These are phyloP conservation scores for Agrochola lychnidis DNA, from an alignment of 2,888 invertebrate species.

Conservation along the genomic window DNA sequence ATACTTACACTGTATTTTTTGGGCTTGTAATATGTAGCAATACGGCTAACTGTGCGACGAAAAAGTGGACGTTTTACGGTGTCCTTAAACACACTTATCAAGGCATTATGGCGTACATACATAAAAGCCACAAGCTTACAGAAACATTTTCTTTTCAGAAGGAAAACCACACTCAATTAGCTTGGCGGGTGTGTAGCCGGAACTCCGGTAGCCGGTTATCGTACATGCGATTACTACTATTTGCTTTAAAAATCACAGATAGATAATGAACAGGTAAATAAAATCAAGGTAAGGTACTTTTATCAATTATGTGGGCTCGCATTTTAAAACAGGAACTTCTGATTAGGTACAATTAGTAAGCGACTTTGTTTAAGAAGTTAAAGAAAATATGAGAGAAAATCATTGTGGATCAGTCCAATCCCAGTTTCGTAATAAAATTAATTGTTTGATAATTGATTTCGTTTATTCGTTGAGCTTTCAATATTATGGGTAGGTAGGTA, in stretches of 20 bases:
- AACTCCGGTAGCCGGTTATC: slow-evolving; percentile 26
- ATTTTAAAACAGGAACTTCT: not conserved
- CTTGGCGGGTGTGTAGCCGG: too few species aligned
- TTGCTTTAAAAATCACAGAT: slow-evolving; percentile 25
- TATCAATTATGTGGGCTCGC: not conserved
- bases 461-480: too few species aligned
- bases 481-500: too few species aligned
- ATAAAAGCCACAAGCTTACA: not conserved
- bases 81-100: too few species aligned
- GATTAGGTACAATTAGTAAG: not conserved
- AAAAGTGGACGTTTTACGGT: too few species aligned
- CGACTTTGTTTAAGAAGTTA: too few species aligned
- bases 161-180: not conserved
- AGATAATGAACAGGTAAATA: slow-evolving; percentile 12
- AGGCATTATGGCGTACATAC: too few species aligned
- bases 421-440: too few species aligned
- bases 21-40: too few species aligned
- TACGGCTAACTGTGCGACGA: too few species aligned
- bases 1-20: too few species aligned
- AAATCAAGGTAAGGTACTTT: slow-evolving; percentile 3
- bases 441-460: not conserved
- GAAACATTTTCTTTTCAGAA: not conserved
- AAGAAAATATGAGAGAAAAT: too few species aligned
- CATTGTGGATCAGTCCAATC: not conserved
- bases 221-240: not conserved